phyloP scores from a whole-genome alignment of 2,113 vertebrate genomes.

The Cygnus buccinator region DNA sequence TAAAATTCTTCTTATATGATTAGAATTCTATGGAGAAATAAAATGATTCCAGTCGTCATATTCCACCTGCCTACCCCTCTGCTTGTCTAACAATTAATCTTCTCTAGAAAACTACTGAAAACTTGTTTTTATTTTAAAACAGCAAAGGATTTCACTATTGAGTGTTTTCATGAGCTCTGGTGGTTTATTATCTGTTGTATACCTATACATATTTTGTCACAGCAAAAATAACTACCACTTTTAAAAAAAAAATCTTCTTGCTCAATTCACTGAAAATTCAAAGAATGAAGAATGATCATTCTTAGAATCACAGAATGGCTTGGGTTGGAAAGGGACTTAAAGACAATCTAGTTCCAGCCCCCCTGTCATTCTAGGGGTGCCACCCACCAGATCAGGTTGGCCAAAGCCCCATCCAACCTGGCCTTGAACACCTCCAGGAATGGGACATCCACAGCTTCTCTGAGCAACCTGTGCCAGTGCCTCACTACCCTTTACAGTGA shows the following conservation, averaged over 20 bases:
- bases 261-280: neutral
- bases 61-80: neutral
- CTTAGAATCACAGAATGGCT: too few species aligned
- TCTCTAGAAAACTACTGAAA: neutral
- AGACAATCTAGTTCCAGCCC: too few species aligned
- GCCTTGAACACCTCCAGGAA: too few species aligned
- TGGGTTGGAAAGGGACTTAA: too few species aligned
- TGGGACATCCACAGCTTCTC: too few species aligned
- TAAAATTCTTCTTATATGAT: neutral
- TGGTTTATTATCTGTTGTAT: constrained; percentile 9
- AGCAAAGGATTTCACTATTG: neutral
- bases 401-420: too few species aligned
- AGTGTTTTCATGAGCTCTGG: neutral
- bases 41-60: neutral
- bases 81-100: neutral
- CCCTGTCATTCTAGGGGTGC: too few species aligned
- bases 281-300: neutral
- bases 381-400: too few species aligned
- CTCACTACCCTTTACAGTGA: too few species aligned
- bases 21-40: constrained; percentile 3
- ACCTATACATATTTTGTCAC: neutral
- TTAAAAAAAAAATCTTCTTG: neutral
- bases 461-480: too few species aligned
- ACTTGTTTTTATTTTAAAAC: constrained; percentile 1
- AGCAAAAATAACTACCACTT: neutral